Percentiles rank a stretch among this genome's conserved stretches.
These are phyloP conservation scores for Barbus barbus DNA, from an alignment of 2,113 vertebrate genomes.

Conservation along the genomic window DNA sequence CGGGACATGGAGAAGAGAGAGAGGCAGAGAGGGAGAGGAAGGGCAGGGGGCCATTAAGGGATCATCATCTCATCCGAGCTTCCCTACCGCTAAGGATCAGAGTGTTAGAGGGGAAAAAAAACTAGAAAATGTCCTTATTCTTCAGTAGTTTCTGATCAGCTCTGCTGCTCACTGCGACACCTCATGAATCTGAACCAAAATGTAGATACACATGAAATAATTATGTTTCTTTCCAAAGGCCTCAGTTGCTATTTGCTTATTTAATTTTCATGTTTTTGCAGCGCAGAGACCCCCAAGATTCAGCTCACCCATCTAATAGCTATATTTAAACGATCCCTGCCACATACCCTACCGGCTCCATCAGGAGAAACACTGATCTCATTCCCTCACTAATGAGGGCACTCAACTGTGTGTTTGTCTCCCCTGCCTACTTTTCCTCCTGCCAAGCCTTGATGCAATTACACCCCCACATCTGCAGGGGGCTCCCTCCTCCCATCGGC, in stretches of 20 bases:
- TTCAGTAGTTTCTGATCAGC: conserved; percentile 23
- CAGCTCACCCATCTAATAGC: not conserved
- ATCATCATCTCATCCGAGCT: conserved; percentile 57
- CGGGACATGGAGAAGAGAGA: conserved; percentile 51
- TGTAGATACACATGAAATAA: not conserved
- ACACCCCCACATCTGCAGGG: conserved; percentile 75
- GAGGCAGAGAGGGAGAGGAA: conserved; percentile 23
- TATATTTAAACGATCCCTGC: not conserved
- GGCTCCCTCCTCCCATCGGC: conserved; percentile 65
- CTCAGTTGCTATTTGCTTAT: not conserved
- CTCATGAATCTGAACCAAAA: not conserved
- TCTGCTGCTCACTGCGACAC: not conserved
- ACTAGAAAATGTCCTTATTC: not conserved
- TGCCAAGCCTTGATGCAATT: conserved; percentile 73
- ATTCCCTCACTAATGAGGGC: conserved; percentile 64
- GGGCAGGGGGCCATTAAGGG: conserved; percentile 61
- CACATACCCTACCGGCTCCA: not conserved
- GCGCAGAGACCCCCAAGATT: not conserved
- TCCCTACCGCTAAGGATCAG: conserved; percentile 49
- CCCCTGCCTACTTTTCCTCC: conserved; percentile 52
- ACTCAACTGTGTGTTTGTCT: conserved; percentile 64
- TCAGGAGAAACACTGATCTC: conserved; percentile 46
- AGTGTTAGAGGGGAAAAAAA: conserved; percentile 5
- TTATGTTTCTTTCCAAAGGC: not conserved
- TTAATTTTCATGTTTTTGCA: conserved; percentile 13